phyloP scores from a whole-genome alignment of 2,113 vertebrate genomes.

The Megaptera novaeangliae region DNA sequence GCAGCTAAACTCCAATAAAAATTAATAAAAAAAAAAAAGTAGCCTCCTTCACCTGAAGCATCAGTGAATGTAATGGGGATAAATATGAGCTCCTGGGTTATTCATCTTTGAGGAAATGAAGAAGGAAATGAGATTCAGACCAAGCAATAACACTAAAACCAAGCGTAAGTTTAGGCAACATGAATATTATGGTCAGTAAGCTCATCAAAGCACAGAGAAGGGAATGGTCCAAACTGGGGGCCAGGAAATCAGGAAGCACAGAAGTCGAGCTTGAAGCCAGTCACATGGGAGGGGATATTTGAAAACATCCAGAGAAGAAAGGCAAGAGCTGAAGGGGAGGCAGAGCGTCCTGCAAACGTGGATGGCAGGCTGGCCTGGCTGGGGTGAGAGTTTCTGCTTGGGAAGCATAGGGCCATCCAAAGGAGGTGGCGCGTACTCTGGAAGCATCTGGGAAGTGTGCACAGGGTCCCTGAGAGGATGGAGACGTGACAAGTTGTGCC shows the following conservation, averaged over 20 bases:
- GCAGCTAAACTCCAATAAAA: no score
- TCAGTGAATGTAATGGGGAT: rapidly evolving
- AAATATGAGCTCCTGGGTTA: not conserved
- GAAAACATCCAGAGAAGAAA: not conserved
- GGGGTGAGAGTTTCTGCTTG: rapidly evolving
- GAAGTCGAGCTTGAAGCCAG: not conserved
- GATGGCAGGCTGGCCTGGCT: not conserved
- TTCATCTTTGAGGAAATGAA: not conserved
- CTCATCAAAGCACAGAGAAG: rapidly evolving
- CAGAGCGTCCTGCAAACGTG: rapidly evolving
- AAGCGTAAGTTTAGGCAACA: not conserved
- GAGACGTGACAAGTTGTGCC: rapidly evolving
- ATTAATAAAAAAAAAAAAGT: not conserved
- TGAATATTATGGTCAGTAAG: not conserved
- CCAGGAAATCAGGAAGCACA: not conserved
- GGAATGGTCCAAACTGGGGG: rapidly evolving
- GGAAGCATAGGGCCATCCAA: no score
- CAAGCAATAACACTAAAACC: not conserved
- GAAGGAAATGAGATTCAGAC: not conserved
- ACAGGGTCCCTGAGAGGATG: not conserved
- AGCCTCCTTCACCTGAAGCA: not conserved
- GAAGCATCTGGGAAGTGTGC: not conserved
- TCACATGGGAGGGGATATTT: not conserved
- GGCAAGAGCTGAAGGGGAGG: not conserved
- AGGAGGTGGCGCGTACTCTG: not conserved